phyloP scores from a whole-genome alignment of 2,113 vertebrate species.

The Galeopterus variegatus region DNA sequence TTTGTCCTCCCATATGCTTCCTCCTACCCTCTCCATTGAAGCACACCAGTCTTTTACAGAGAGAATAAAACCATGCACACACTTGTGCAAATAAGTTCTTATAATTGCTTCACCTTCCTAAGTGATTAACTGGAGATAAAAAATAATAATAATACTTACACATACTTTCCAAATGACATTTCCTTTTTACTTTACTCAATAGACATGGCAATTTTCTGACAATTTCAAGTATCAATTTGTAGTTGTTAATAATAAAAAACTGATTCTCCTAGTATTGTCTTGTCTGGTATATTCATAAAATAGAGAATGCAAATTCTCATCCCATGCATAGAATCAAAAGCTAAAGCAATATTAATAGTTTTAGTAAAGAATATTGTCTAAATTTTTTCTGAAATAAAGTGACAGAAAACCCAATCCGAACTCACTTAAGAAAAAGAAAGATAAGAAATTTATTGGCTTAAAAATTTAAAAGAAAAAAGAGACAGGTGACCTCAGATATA shows the following conservation, averaged over 20 bases:
- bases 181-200: not conserved
- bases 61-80: not conserved
- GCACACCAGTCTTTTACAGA: not conserved
- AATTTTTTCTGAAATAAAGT: not conserved
- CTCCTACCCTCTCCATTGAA: not conserved
- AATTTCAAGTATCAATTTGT: conserved; percentile 53
- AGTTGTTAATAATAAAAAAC: not conserved
- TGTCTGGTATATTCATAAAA: not conserved
- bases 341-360: not conserved
- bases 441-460: not conserved
- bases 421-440: not conserved
- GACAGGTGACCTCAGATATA: not conserved
- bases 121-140: not conserved
- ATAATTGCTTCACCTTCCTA: not conserved
- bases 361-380: not conserved
- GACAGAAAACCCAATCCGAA: not conserved
- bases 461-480: not conserved
- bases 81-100: not conserved
- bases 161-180: conserved; percentile 3
- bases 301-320: not conserved
- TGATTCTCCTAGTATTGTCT: not conserved
- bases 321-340: not conserved
- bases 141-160: not conserved
- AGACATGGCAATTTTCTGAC: not conserved
- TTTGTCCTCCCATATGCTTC: not conserved